phyloP scores from a whole-genome alignment of 2,888 invertebrate species.

The Conchocele bisecta region DNA sequence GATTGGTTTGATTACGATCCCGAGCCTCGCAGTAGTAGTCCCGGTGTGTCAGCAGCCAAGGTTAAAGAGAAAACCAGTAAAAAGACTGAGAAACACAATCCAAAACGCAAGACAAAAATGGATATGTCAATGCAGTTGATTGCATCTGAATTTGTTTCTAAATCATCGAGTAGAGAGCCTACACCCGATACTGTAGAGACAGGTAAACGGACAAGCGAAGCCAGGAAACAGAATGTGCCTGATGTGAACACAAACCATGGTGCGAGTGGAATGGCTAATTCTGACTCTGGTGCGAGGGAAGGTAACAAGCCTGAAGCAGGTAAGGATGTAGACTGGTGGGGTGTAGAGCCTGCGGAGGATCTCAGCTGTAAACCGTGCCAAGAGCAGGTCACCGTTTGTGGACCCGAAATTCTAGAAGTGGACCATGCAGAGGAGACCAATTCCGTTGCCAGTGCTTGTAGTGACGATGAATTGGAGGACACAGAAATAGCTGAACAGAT shows the following conservation, averaged over 20 bases:
- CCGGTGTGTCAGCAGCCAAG: background rate
- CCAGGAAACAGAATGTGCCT: background rate
- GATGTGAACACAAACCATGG: background rate
- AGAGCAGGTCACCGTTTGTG: background rate
- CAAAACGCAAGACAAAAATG: slow-evolving; percentile 12
- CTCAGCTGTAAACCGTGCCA: background rate
- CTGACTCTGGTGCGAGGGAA: background rate
- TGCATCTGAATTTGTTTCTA: too few relatives aligned
- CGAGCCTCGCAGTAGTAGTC: background rate
- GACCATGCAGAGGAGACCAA: too few relatives aligned
- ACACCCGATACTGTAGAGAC: too few relatives aligned
- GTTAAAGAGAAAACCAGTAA: slow-evolving; percentile 2
- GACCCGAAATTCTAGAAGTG: background rate
- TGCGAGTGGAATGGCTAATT: slow-evolving; percentile 8
- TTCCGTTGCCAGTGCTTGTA: too few relatives aligned
- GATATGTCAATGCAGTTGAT: too few relatives aligned
- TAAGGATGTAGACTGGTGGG: slow-evolving; percentile 40
- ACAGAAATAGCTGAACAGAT: slow-evolving; percentile 9
- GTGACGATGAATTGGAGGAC: slow-evolving; percentile 1
- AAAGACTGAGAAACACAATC: slow-evolving; percentile 29
- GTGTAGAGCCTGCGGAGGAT: slow-evolving; percentile 7
- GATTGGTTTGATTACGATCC: slow-evolving; percentile 62
- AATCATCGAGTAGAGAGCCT: too few relatives aligned
- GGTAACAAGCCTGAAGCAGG: background rate
- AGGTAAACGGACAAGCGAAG: background rate